phyloP scores from a whole-genome alignment of 2,113 vertebrate genomes.

The Notarius lentiginosus region DNA sequence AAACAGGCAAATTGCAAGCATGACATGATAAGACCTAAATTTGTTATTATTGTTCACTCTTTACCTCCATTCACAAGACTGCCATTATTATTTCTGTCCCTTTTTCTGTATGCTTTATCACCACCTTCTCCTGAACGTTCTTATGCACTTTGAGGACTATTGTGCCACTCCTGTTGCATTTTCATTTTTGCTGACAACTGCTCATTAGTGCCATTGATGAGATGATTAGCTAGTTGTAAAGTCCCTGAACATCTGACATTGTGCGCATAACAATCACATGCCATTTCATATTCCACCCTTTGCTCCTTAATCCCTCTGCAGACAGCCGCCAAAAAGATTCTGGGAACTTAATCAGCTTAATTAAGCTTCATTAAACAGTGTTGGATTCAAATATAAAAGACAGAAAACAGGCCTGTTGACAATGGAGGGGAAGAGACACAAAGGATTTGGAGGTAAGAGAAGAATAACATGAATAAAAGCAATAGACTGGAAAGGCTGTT shows the following conservation, averaged over 20 bases:
- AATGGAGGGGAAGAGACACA: constrained; percentile 56
- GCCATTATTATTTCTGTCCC: neutral
- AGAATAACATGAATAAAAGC: constrained; percentile 37
- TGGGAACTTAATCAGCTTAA: constrained; percentile 85
- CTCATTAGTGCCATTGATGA: constrained; percentile 83
- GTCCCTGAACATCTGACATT: constrained; percentile 82
- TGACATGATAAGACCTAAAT: neutral
- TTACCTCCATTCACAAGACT: neutral
- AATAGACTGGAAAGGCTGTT: constrained; percentile 1
- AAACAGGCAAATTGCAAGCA: neutral
- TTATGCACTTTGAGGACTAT: constrained; percentile 21
- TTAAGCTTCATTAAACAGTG: constrained; percentile 85
- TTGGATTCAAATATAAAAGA: constrained; percentile 62
- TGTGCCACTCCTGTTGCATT: constrained; percentile 15
- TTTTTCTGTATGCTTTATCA: neutral
- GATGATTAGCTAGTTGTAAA: constrained; percentile 87
- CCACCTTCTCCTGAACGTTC: constrained; percentile 11
- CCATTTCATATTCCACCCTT: constrained; percentile 80
- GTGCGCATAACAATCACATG: constrained; percentile 88
- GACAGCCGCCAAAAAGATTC: constrained; percentile 35
- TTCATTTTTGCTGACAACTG: constrained; percentile 68
- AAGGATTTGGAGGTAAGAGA: constrained; percentile 45
- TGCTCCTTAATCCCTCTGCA: constrained; percentile 70
- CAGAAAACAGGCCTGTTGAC: constrained; percentile 51
- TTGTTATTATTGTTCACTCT: neutral